phyloP scores from a whole-genome alignment of 2,888 invertebrate genomes.

The Sphaerophoria taeniata region DNA sequence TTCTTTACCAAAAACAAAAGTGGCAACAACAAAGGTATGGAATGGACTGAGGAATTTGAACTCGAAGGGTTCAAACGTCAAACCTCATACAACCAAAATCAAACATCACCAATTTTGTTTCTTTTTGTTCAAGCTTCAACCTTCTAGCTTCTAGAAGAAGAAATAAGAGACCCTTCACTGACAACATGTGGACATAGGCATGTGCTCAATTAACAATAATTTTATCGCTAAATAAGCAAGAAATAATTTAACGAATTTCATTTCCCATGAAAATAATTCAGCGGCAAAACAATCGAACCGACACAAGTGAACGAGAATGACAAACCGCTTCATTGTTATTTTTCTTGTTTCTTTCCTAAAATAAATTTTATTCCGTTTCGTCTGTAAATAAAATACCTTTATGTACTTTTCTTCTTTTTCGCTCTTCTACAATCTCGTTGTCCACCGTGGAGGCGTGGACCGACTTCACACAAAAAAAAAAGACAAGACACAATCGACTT shows the following conservation, averaged over 20 bases:
- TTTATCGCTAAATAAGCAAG: slow-evolving; percentile 50
- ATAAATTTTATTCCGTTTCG: slow-evolving; percentile 41
- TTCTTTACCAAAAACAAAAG: background rate
- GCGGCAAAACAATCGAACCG: background rate
- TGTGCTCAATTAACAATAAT: slow-evolving; percentile 31
- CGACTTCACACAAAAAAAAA: slow-evolving; percentile 3
- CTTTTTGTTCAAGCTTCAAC: background rate
- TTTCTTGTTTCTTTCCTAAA: slow-evolving; percentile 42
- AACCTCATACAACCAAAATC: background rate
- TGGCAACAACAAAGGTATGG: slow-evolving; percentile 3
- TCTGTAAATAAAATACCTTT: slow-evolving; percentile 5
- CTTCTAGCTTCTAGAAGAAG: too few relatives aligned
- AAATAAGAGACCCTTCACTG: background rate
- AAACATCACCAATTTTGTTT: background rate
- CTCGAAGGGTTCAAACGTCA: too few relatives aligned
- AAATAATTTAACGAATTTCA: slow-evolving; percentile 19
- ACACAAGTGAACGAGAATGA: background rate
- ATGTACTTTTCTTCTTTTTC: slow-evolving; percentile 11
- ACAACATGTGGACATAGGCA: slow-evolving; percentile 1
- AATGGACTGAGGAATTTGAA: slow-evolving; percentile 10
- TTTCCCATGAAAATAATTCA: slow-evolving; percentile 4
- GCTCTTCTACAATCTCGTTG: too few relatives aligned
- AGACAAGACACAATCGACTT: background rate
- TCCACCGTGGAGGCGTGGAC: slow-evolving; percentile 9
- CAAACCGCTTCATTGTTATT: slow-evolving; percentile 31